Evolutionary conservation across 2,797 vertebrate species (phyloP).

Genomic region (Vespertilio murinus): DNA sequence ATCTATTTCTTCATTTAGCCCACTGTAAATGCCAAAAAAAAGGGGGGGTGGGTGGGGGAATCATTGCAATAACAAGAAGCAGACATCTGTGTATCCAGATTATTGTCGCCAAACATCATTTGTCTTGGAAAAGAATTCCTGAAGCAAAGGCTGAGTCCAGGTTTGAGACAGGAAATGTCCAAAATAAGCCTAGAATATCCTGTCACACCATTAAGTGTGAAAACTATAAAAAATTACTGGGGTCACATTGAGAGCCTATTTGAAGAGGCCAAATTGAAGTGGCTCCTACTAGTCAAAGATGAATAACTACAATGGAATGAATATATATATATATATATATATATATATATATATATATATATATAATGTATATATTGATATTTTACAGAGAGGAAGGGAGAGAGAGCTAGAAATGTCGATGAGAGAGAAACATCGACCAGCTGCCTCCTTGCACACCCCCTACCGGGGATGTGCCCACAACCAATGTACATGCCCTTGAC

Average conservation of each 20-base stretch:
- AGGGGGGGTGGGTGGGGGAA: not conserved
- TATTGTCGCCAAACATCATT: slow-evolving; percentile 29
- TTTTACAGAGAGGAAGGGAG: too few relatives aligned
- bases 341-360: too few relatives aligned
- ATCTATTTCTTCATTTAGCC: not conserved
- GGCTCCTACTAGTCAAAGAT: not conserved
- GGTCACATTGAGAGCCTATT: not conserved
- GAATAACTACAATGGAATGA: not conserved
- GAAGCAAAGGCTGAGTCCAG: not conserved
- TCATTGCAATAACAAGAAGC: not conserved
- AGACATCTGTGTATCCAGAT: not conserved
- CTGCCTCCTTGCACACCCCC: too few relatives aligned
- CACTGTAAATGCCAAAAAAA: not conserved
- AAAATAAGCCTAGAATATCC: slow-evolving; percentile 16
- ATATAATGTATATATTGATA: too few relatives aligned
- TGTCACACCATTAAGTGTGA: not conserved
- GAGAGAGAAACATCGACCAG: too few relatives aligned
- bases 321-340: too few relatives aligned
- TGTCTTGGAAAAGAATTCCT: slow-evolving; percentile 22
- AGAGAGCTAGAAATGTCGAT: too few relatives aligned
- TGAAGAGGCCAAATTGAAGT: slow-evolving; percentile 7
- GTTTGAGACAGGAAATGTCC: slow-evolving; percentile 18
- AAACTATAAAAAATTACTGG: slow-evolving; percentile 40
- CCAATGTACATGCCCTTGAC: too few relatives aligned
- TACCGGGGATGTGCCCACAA: too few relatives aligned